Conservation (phyloP, 1,140 invertebrate species). For the Drusus annulatus region DNA sequence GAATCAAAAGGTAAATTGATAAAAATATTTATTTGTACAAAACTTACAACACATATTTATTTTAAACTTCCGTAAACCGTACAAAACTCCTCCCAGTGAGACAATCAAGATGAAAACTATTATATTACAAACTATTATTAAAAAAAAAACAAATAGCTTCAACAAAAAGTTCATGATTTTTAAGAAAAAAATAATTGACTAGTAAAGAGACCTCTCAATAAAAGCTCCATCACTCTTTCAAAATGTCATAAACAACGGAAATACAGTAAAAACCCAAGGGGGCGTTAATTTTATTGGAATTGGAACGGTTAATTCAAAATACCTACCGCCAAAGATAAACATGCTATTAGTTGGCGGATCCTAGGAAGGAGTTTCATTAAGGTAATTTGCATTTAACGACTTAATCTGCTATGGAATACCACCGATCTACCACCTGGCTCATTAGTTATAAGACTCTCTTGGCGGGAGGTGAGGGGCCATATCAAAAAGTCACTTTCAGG, state of each 20-base stretch:
- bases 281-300: constrained; percentile 55
- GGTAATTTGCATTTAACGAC: constrained; percentile 59
- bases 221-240: too few relatives aligned
- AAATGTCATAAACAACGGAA: constrained; percentile 4
- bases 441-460: constrained; percentile 32
- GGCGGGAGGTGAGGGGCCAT: neutral
- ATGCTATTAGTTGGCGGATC: constrained; percentile 22
- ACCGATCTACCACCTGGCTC: constrained; percentile 37
- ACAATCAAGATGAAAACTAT: too few relatives aligned
- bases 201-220: too few relatives aligned
- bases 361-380: constrained; percentile 53
- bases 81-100: too few relatives aligned
- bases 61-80: too few relatives aligned
- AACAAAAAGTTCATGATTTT: too few relatives aligned
- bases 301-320: constrained; percentile 52
- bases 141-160: too few relatives aligned
- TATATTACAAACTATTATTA: too few relatives aligned
- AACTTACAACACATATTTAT: too few relatives aligned
- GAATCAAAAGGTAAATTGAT: too few relatives aligned
- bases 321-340: constrained; percentile 55
- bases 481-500: neutral
- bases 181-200: too few relatives aligned
- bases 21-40: too few relatives aligned
- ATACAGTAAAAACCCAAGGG: neutral
- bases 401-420: constrained; percentile 55